Evolutionary conservation across 2,113 vertebrate genomes (phyloP).

Genomic region (Silurus meridionalis): DNA sequence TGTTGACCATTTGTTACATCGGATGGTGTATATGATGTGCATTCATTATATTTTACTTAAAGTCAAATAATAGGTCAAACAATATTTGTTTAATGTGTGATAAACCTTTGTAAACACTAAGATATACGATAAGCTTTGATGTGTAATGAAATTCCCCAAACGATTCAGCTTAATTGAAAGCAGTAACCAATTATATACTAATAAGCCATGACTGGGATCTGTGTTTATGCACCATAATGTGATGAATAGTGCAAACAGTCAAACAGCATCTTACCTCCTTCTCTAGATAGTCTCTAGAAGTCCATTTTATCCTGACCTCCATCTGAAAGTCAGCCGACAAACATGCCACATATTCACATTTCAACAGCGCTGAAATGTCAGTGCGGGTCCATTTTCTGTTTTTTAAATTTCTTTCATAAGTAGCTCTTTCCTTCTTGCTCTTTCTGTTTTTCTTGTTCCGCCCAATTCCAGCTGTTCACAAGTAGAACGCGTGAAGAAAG

Average conservation of each 20-base stretch:
- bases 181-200: neutral
- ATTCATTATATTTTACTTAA: neutral
- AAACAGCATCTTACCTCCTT: constrained; percentile 51
- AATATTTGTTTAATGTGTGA: neutral
- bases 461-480: constrained; percentile 51
- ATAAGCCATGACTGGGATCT: neutral
- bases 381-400: neutral
- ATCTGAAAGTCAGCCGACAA: constrained; percentile 33
- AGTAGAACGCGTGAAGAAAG: neutral
- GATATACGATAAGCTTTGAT: neutral
- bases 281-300: constrained; percentile 18
- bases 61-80: neutral
- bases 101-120: neutral
- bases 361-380: neutral
- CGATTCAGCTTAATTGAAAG: neutral
- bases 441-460: constrained; percentile 12
- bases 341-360: neutral
- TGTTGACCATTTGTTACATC: neutral
- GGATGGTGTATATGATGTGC: neutral
- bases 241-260: neutral
- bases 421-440: neutral
- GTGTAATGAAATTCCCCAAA: neutral
- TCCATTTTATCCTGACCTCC: constrained; percentile 12
- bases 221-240: neutral
- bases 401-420: no score